Conservation (phyloP, 2,797 vertebrate species). For the Peromyscus aztecus region DNA sequence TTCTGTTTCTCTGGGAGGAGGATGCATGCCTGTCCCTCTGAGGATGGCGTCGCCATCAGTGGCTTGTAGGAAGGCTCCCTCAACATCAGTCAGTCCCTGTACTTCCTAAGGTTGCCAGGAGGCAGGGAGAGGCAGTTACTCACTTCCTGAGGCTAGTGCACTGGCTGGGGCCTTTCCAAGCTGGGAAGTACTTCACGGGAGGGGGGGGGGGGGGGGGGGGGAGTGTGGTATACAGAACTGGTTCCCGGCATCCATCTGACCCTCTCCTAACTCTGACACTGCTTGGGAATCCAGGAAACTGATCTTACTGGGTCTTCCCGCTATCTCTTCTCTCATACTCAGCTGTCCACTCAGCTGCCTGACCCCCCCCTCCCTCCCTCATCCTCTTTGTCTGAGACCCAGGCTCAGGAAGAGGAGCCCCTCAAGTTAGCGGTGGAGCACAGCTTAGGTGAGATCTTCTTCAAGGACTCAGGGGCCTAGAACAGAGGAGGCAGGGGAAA, state of each 20-base stretch:
- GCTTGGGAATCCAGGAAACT: neutral
- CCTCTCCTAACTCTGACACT: neutral
- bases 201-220: no score
- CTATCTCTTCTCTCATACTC: fast-evolving
- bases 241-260: neutral
- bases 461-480: neutral
- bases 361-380: no score
- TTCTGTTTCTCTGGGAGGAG: neutral
- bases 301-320: neutral
- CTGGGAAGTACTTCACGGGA: neutral
- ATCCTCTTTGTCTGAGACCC: neutral
- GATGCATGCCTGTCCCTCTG: neutral
- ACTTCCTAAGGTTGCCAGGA: neutral
- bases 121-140: neutral
- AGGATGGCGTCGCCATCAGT: fast-evolving
- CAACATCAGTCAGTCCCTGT: neutral
- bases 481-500: no score
- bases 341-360: neutral
- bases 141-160: neutral
- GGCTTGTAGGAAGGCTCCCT: neutral
- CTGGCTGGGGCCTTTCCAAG: neutral
- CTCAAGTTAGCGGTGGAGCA: fast-evolving
- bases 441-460: neutral
- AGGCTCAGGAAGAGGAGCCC: neutral
- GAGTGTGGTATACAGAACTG: fast-evolving